Evolutionary conservation across 2,797 vertebrate genomes (phyloP).

Genomic region (Peromyscus eremicus): DNA sequence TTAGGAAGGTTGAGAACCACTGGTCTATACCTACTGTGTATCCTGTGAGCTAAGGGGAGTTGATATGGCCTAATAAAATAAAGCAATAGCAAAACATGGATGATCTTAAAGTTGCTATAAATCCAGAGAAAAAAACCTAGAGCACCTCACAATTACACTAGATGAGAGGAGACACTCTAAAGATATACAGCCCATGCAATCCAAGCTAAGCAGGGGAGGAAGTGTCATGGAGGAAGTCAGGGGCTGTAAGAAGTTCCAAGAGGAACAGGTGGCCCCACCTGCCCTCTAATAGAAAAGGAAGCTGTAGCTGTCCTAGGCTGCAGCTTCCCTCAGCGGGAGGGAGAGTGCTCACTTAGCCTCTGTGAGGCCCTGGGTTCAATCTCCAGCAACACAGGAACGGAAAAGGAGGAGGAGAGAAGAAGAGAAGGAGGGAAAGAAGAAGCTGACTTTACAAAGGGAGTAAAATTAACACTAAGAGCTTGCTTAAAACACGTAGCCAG

Average conservation of each 20-base stretch:
- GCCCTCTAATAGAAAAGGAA: not conserved
- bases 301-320: not conserved
- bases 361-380: not conserved
- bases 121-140: not conserved
- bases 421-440: not conserved
- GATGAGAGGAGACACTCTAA: not conserved
- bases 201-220: not conserved
- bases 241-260: not conserved
- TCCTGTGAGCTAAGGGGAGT: not conserved
- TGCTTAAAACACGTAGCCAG: not conserved
- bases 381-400: not conserved
- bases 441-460: slow-evolving; percentile 10
- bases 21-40: not conserved
- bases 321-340: not conserved
- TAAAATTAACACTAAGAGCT: not conserved
- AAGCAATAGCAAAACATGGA: not conserved
- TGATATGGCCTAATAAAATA: not conserved
- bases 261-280: not conserved
- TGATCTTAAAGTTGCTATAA: not conserved
- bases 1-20: not conserved
- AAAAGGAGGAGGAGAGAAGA: too few relatives aligned
- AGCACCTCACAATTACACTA: not conserved
- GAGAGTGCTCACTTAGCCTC: not conserved
- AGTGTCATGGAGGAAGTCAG: not conserved
- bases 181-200: not conserved